A percentile compares a stretch with the other conserved stretches of the same genome.
Evolutionary conservation across 2,113 vertebrate genomes (phyloP).

Genomic region (Apodemus speciosus): DNA sequence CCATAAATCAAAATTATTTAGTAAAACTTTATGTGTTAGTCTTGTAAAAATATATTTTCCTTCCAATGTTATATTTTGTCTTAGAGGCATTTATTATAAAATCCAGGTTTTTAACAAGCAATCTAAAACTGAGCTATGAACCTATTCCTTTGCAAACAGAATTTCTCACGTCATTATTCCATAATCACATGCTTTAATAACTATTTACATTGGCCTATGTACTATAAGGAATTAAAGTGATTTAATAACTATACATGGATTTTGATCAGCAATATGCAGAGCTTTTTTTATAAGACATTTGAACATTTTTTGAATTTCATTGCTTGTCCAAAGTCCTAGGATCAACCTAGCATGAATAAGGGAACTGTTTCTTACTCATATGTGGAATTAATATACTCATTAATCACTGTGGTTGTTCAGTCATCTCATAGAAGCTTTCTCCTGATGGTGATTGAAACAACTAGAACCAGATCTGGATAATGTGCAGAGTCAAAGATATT

Average conservation of each 20-base stretch:
- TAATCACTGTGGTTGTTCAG: background rate
- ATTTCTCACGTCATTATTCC: background rate
- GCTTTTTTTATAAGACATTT: background rate
- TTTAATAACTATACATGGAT: background rate
- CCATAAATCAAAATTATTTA: background rate
- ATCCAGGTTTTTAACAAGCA: too few relatives aligned
- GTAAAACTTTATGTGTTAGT: background rate
- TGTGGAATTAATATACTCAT: background rate
- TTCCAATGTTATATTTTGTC: background rate
- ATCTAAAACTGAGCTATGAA: background rate
- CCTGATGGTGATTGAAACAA: background rate
- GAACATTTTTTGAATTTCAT: background rate
- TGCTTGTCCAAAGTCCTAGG: background rate
- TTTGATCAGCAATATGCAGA: background rate
- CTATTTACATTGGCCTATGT: background rate
- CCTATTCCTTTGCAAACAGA: background rate
- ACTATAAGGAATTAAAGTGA: background rate
- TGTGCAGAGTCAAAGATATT: background rate
- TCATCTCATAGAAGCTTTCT: background rate
- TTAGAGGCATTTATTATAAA: background rate
- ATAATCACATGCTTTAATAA: background rate
- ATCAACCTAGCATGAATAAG: background rate
- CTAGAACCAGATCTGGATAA: background rate
- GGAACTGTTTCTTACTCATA: background rate
- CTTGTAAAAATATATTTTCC: too few relatives aligned